A percentile compares a stretch with the other conserved stretches of the same genome.
These are phyloP conservation scores for Hyppa rectilinea DNA, from an alignment of 2,888 invertebrate genomes.

Conservation along the genomic window DNA sequence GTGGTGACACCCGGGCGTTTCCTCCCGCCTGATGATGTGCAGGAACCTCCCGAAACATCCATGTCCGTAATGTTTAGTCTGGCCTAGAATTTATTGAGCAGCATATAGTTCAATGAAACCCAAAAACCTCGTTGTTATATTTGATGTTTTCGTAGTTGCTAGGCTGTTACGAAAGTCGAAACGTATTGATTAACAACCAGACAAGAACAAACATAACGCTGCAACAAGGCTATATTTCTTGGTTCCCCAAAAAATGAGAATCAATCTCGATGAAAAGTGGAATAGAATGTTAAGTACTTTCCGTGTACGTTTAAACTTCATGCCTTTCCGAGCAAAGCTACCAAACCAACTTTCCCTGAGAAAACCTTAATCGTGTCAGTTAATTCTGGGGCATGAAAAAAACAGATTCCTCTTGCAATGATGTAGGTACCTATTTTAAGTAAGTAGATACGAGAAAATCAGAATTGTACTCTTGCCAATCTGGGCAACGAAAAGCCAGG, in stretches of 20 bases:
- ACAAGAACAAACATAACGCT: background rate
- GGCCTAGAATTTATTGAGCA: slow-evolving; percentile 44
- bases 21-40: too few species aligned
- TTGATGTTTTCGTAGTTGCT: background rate
- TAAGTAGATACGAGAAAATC: background rate
- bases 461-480: background rate
- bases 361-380: background rate
- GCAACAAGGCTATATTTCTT: too few species aligned
- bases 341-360: accelerated
- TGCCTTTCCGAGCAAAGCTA: background rate
- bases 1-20: too few species aligned
- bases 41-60: too few species aligned
- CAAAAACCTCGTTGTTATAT: background rate
- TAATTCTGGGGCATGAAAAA: background rate
- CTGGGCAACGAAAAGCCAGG: too few species aligned
- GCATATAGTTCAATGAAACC: slow-evolving; percentile 16
- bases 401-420: background rate
- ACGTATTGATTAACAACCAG: background rate
- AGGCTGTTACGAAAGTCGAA: background rate
- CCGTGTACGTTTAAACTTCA: background rate
- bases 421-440: background rate
- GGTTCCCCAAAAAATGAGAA: background rate
- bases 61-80: slow-evolving; percentile 34
- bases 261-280: background rate
- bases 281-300: background rate